These are phyloP conservation scores for Halyomorpha halys DNA, from an alignment of 1,140 invertebrate species.

Conservation along the genomic window DNA sequence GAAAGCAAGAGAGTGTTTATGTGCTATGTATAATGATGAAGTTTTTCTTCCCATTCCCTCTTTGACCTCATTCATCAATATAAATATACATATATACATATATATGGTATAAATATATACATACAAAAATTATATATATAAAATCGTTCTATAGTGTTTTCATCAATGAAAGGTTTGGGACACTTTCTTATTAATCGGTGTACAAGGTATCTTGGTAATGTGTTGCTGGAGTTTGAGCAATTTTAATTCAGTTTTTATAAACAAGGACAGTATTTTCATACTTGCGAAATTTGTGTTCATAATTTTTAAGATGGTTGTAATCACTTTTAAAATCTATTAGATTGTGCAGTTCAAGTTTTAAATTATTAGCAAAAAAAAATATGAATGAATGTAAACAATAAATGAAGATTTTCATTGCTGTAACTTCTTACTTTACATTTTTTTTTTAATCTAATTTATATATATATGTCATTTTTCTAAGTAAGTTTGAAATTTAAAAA, in stretches of 20 bases:
- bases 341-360: no score
- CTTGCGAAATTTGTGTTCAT: no score
- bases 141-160: conserved; percentile 20
- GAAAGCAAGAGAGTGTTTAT: conserved; percentile 9
- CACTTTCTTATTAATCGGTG: conserved; percentile 22
- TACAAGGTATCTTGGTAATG: conserved; percentile 19
- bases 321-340: no score
- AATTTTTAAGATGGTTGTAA: no score
- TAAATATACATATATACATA: conserved; percentile 12
- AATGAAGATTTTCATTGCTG: no score
- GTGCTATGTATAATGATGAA: conserved; percentile 14
- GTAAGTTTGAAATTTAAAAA: no score
- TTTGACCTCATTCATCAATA: conserved; percentile 16
- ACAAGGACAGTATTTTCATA: no score
- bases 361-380: no score
- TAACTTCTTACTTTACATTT: no score
- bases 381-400: no score
- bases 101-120: conserved; percentile 16
- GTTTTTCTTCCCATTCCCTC: conserved; percentile 2
- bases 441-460: no score
- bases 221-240: conserved; percentile 9
- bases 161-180: conserved; percentile 20
- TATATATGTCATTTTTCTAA: no score
- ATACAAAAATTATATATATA: conserved; percentile 20
- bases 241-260: background rate